Conservation (phyloP, 2,888 invertebrate genomes). For the Coelinius sp. region DNA sequence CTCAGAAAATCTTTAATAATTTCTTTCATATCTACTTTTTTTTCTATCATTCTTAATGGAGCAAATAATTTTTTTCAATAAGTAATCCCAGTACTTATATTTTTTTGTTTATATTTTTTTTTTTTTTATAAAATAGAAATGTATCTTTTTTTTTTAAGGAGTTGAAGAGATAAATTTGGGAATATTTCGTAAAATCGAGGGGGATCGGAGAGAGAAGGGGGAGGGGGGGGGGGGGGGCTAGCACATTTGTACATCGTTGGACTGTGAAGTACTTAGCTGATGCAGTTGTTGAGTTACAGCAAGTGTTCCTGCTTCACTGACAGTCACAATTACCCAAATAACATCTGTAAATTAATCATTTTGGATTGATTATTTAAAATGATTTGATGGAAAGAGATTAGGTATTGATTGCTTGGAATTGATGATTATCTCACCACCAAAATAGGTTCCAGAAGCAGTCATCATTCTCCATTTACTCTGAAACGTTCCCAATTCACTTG, state of each 20-base stretch:
- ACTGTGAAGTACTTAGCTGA: constrained; percentile 72
- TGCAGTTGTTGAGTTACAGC: constrained; percentile 85
- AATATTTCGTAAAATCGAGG: constrained; percentile 32
- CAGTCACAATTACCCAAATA: constrained; percentile 86
- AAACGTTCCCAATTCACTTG: constrained; percentile 81
- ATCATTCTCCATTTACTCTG: constrained; percentile 92
- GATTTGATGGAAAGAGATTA: constrained; percentile 12
- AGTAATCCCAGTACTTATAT: background rate
- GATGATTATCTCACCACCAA: constrained; percentile 82
- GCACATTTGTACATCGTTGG: constrained; percentile 68
- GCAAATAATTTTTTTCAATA: background rate
- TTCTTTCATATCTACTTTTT: too few relatives aligned
- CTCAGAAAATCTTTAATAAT: background rate
- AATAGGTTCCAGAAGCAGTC: constrained; percentile 88
- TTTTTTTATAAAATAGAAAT: constrained; percentile 38
- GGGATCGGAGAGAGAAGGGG: too few relatives aligned
- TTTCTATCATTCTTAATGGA: background rate
- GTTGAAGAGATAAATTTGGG: constrained; percentile 36
- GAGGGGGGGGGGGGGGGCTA: constrained; percentile 59
- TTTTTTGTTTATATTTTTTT: constrained; percentile 16
- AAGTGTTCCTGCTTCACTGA: constrained; percentile 85
- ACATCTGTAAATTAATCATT: constrained; percentile 74
- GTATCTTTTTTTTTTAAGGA: constrained; percentile 27
- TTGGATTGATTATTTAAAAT: constrained; percentile 21
- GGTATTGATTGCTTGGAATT: background rate